These are phyloP conservation scores for Macquaria ambigua DNA, from an alignment of 2,113 vertebrate genomes.

Conservation along the genomic window DNA sequence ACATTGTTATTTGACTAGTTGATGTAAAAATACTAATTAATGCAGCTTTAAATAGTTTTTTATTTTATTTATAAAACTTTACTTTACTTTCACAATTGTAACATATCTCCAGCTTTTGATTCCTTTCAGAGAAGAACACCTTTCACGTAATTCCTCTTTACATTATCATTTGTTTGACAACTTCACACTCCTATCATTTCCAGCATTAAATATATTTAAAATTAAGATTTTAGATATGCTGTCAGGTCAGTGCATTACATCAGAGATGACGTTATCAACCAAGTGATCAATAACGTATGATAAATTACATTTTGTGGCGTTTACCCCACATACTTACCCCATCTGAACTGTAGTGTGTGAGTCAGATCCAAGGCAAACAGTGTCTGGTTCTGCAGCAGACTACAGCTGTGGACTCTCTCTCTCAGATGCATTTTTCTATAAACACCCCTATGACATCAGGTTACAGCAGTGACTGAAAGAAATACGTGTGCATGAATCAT, in stretches of 20 bases:
- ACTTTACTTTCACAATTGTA: no score
- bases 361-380: slow-evolving; percentile 12
- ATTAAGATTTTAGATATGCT: neutral
- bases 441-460: neutral
- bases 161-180: no score
- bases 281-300: neutral
- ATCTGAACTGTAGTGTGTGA: slow-evolving; percentile 2
- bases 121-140: neutral
- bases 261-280: neutral
- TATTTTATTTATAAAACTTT: no score
- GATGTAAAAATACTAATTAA: no score
- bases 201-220: neutral
- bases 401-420: neutral
- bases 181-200: no score
- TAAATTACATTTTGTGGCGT: neutral
- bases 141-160: neutral
- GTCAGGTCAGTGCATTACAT: neutral
- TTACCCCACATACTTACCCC: neutral
- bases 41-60: no score
- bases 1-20: no score
- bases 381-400: neutral
- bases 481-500: slow-evolving; percentile 13
- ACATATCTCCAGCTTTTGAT: neutral
- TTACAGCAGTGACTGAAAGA: neutral
- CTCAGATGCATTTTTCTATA: neutral